Base-by-base conservation (phyloP, 2,888 invertebrate genomes). In the Tetranychus truncatus region DNA sequence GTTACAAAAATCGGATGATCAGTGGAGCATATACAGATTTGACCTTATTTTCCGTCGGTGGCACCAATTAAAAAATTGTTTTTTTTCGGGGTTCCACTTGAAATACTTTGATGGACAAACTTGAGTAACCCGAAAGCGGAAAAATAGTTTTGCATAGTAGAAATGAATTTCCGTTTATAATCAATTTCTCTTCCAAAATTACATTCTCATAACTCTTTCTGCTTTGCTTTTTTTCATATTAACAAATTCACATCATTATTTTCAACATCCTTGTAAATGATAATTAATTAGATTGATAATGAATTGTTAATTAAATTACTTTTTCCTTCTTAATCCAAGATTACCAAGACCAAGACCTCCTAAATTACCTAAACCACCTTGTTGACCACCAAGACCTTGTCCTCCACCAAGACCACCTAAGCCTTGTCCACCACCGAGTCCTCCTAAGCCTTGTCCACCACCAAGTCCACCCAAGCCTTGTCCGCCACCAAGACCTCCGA, bases 361-460 rank as follows among this genome's bases (percentile, higher is more conserved):
- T 55, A 55, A 15, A 55, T 69, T 69, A 69, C 69, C 34, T 20
- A 24, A 69, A 24, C 69, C 69, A 69, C 69, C 69, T 20, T 21
- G 20, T 20, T 69, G 69, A 15, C 72, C 72, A 72, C 45, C 72
- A 72, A 69, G 69, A 69, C 69, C 69, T 69, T 69, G 69, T 18
- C 77, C 72, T 45, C 76, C 74, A 18, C 73, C 75, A 20, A 11
- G 21, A 20, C 20, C 20, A 21, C 69, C 72, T 45, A 76, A 76
- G 21, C 73, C 75, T 24, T 24, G 21, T 69, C 20, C 20, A 21
- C 69, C 69, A 69, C 69, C 69, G 11, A 69, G 71, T 18, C 78
- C 75, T 46, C 79, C 76, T 34, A 34, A 34, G 1, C 72, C 45
- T 44, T 24, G 21, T 6, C 72, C 84, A 0, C 87, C 85, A 0